Base-by-base conservation (phyloP, 2,797 vertebrate species). In the Acropternis orthonyx region DNA sequence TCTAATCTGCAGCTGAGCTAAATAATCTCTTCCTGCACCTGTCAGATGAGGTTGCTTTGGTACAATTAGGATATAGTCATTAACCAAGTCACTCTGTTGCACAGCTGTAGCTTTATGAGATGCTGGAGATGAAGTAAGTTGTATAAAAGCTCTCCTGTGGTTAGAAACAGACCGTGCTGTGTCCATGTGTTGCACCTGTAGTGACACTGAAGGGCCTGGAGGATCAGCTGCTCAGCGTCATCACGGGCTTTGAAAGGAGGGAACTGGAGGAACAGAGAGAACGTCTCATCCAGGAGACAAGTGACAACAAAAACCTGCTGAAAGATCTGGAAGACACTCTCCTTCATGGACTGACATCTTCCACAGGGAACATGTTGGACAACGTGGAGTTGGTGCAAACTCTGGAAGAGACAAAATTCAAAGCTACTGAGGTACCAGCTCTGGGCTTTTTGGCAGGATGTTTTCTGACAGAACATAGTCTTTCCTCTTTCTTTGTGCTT, bases 321-420 rank as follows among this genome's bases (percentile, higher is more conserved):
- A 99, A 99, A 96, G 98, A 99, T 85, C 97, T 99, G 8, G 99
- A 99, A 49, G 99, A 99, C 89, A 99, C 99, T 1, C 98, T 99
- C 68, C 98, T 99, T 34, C 98, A 98, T 39, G 99, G 99, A 49
- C 97, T 99, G 94, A 98, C 99, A 7, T 99, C 98, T 14, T 99
- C 99, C 95, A 98, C 98, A 1, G 99, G 99, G 62, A 99, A 99
- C 98, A 99, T 99, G 99, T 72, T 99, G 97, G 99, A 99, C 96
- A 99, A 99, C 2, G 98, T 98, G 39, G 99, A 99, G 96, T 97
- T 99, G 81, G 98, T 99, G 84, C 84, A 98, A 16, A 99, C 99
- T 2, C 95, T 99, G 90, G 99, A 99, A 80, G 98, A 99, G 95
- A 99, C 99, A 28, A 99, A 99, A 93, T 97, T 98, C 89, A 99